Base-by-base conservation (phyloP, 2,888 invertebrate species). In the Trichopria drosophilae region DNA sequence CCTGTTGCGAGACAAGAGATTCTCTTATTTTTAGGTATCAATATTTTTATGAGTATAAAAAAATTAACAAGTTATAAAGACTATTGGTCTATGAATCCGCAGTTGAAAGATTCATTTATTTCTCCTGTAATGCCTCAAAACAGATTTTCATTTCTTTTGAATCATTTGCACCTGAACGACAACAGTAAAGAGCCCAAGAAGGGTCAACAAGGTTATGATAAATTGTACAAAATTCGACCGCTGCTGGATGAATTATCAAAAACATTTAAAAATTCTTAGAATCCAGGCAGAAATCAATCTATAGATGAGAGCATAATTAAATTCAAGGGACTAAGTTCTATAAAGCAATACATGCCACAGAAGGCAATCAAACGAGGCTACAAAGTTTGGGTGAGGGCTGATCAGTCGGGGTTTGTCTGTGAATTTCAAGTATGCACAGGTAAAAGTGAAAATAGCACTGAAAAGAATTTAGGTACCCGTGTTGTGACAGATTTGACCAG, bases 71-170 rank as follows among this genome's bases (percentile, higher is more conserved):
- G 37, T 7, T 54, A 49, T 16, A 16, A 41, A 28, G 55, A 56
- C 44, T 54, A 54, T 29, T 56, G 53, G 54, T 56, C 53, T 7
- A 41, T 10, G 9, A 52, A 56, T 37, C 31, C 29, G 12, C 52
- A 53, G 31, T 16, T 59, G 12, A 36, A 54, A 23, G 56, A 59
- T 50, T 24, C 32, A 31, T 49, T 45, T 39, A 51, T 55, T 29
- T 40, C 40, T 41, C 23, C 35, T 26, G 24, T 35, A 24, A 44
- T 44, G 44, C 16, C 35, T 28, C 10, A 35, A 24, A 44, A 44
- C 36, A 23, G 44, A 9, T 44, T 44, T 35, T 26, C 26, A 19
- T 44, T 44, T 13, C 24, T 44, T 23, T 18, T 35, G 35, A 35
- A 18, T 35, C 24, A 44, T 44, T 44, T 44, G 12, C 26, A 44